Conservation (phyloP, 2,888 invertebrate species). For the Orthosia cruda region DNA sequence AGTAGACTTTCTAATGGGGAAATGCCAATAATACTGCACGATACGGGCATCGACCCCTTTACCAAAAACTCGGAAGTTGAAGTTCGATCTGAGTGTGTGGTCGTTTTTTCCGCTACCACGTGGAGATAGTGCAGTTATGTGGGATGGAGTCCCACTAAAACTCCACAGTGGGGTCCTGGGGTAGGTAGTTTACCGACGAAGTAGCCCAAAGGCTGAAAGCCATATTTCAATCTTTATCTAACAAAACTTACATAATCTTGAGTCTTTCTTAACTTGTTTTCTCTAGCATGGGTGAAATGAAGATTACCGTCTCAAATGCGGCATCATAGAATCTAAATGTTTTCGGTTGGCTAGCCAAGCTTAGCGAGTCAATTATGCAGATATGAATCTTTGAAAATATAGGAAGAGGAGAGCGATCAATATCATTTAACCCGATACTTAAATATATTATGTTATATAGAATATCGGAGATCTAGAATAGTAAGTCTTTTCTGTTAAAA, state of each 20-base stretch:
- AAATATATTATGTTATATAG: not conserved
- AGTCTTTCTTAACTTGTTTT: no score
- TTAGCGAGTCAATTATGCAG: constrained; percentile 17
- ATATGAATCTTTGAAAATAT: constrained; percentile 2
- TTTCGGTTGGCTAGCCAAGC: constrained; percentile 35
- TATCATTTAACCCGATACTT: not conserved
- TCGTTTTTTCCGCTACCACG: no score
- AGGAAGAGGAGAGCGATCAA: not conserved
- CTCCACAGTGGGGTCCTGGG: no score
- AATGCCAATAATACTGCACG: no score
- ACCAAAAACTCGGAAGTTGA: no score
- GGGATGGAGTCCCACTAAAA: no score
- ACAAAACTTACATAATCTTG: not conserved
- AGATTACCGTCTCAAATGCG: constrained; percentile 9
- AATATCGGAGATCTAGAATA: not conserved
- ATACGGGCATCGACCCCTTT: no score
- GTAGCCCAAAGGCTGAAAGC: no score
- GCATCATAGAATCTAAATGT: constrained; percentile 15
- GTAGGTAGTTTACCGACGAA: not conserved
- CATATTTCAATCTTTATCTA: not conserved
- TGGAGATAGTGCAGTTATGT: no score
- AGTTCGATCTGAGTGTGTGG: no score
- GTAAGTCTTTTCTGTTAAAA: no score
- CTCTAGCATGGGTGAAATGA: constrained; percentile 10
- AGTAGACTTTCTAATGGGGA: no score